Conservation (phyloP, 2,797 vertebrate species). For the Pelobates cultripes region DNA sequence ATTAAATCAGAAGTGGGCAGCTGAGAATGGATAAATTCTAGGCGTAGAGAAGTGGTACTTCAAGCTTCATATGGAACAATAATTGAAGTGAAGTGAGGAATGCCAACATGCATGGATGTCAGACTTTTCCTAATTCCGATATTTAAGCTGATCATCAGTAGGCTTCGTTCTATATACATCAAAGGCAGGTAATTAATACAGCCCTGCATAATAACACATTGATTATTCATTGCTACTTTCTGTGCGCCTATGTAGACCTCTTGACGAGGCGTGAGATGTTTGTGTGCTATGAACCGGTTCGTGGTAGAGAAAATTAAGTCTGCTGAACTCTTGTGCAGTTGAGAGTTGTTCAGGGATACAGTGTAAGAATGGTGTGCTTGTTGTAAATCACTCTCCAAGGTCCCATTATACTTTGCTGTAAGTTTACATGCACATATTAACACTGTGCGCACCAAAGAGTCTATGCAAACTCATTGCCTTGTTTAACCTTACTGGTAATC, state of each 20-base stretch:
- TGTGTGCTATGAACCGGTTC: constrained; percentile 65
- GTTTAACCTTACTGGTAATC: neutral
- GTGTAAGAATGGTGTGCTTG: constrained; percentile 72
- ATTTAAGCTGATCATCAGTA: constrained; percentile 61
- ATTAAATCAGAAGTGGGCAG: no score
- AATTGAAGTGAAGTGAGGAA: constrained; percentile 63
- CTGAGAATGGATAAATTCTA: constrained; percentile 61
- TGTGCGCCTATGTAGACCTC: constrained; percentile 47
- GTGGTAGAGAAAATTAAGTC: constrained; percentile 71
- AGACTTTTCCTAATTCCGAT: constrained; percentile 63
- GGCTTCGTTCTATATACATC: constrained; percentile 1
- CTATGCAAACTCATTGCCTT: neutral
- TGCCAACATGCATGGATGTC: constrained; percentile 75
- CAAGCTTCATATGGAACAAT: constrained; percentile 66
- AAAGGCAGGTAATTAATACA: constrained; percentile 55
- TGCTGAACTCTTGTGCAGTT: constrained; percentile 75
- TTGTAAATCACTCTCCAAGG: constrained; percentile 73
- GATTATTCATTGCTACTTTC: constrained; percentile 58
- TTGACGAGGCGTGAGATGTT: constrained; percentile 51
- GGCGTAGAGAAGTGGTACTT: constrained; percentile 56
- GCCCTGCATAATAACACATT: constrained; percentile 39
- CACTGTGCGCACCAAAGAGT: neutral
- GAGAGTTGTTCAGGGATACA: constrained; percentile 69
- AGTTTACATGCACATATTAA: constrained; percentile 59
- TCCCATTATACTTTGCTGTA: constrained; percentile 62